phyloP scores from a whole-genome alignment of 2,113 vertebrate species.

The Phrynosoma platyrhinos region DNA sequence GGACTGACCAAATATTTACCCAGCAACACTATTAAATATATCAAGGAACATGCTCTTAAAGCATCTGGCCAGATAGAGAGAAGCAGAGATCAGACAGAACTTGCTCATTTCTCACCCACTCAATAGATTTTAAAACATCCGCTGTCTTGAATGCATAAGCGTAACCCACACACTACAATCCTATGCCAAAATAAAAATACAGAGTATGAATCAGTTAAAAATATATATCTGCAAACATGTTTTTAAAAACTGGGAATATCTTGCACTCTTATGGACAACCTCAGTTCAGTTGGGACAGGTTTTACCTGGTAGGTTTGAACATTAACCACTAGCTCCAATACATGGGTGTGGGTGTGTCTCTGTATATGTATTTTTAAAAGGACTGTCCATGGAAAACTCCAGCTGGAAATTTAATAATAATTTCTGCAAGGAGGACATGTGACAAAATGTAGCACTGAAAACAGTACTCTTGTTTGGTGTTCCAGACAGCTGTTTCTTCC shows the following conservation, averaged over 20 bases:
- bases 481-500: neutral
- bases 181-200: conserved; percentile 38
- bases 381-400: neutral
- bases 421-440: neutral
- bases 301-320: neutral
- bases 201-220: conserved; percentile 17
- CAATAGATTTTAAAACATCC: neutral
- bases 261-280: conserved; percentile 31
- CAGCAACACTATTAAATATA: neutral
- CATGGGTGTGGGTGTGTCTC: neutral
- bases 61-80: conserved; percentile 3
- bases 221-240: conserved; percentile 20
- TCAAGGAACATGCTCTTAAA: conserved; percentile 3
- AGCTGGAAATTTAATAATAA: neutral
- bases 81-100: neutral
- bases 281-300: conserved; percentile 15
- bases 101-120: neutral
- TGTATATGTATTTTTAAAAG: neutral
- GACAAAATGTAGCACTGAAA: neutral
- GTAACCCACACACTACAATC: neutral
- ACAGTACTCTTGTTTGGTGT: neutral
- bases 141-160: neutral
- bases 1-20: conserved; percentile 2
- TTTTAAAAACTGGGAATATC: conserved; percentile 30
- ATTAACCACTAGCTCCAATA: neutral